A percentile compares a stretch with the other conserved stretches of the same genome.
Evolutionary conservation across 2,888 invertebrate species (phyloP).

Genomic region (Doris montereyensis): DNA sequence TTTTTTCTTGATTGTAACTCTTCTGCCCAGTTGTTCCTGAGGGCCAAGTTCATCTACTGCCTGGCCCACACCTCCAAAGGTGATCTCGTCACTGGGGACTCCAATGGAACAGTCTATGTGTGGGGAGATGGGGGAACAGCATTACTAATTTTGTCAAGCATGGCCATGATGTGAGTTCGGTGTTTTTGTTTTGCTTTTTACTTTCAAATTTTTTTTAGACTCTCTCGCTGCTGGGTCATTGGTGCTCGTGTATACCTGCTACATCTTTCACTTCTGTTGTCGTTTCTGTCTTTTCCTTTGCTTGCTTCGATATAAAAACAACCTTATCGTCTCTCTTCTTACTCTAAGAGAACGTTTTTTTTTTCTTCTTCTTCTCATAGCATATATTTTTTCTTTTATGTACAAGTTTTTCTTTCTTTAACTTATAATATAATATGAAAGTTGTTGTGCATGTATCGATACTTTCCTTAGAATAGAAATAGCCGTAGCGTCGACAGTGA

Average conservation of each 20-base stretch:
- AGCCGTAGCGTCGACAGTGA: too few relatives aligned
- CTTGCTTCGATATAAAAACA: too few relatives aligned
- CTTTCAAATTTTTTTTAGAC: neutral
- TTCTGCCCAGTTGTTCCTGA: conserved; percentile 59
- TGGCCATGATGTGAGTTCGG: conserved; percentile 66
- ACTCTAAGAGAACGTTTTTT: too few relatives aligned
- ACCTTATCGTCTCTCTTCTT: too few relatives aligned
- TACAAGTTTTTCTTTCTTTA: neutral
- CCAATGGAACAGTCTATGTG: conserved; percentile 70
- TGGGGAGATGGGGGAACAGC: conserved; percentile 67
- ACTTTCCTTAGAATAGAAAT: too few relatives aligned
- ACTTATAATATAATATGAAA: neutral
- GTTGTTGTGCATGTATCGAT: neutral
- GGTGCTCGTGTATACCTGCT: neutral
- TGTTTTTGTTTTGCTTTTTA: neutral
- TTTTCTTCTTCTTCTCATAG: neutral
- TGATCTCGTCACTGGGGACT: conserved; percentile 69
- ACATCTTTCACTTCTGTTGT: neutral
- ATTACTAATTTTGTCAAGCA: conserved; percentile 70
- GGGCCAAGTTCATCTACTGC: conserved; percentile 64
- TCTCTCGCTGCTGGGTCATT: neutral
- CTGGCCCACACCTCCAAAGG: conserved; percentile 62
- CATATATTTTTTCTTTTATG: neutral
- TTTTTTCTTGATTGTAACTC: conserved; percentile 25
- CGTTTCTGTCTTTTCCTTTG: neutral